Base-by-base conservation (phyloP, 2,797 vertebrate genomes). In the Falco biarmicus region DNA sequence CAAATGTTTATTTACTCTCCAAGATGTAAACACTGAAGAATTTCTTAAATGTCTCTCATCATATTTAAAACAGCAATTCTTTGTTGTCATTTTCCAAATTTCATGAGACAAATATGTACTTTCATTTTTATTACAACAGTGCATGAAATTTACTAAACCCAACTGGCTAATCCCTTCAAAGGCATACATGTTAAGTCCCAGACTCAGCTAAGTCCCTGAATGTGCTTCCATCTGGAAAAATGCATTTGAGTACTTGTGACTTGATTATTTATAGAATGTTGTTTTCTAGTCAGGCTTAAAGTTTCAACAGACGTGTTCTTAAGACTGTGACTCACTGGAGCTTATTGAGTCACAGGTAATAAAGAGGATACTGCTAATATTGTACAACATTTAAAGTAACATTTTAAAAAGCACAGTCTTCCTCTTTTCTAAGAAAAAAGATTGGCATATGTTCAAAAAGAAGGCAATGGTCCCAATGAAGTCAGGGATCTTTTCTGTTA, bases 331-430 rank as follows among this genome's bases (percentile, higher is more conserved):
- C 80, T 96, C 95, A 84, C 1, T 41, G 22, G 18, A 16, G 39
- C 29, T 89, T 69, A 29, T 57, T 96, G 92, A 90, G 75, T 89
- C 89, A 91, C 78, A 80, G 56, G 84, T 93, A 43, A 54, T 74
- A 82, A 96, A 94, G 87, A 96, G 91, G 90, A 93, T 89, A 56
- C 51, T 74, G 34, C 43, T 76, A 6, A 56, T 73, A 70, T 54
- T 73, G 56, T 60, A 39, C 75, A 76, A n/a, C 7, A 57, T 57
- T 83, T 69, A 56, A 87, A 77, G n/a, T 41, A 54, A 51, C 29
- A 16, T 48, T n/a, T 75, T 28, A 1, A 53, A 65, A 83, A 32
- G 7, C 18, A 43, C 13, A 15, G 1, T 32, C 74, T 92, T 87
- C 31, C 28, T 87, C 17, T 41, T 77, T 68, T 87, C 41, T 66